Percentiles rank a stretch among this genome's conserved stretches.
Evolutionary conservation across 2,888 invertebrate genomes (phyloP).

Genomic region (Conomelus anceps): DNA sequence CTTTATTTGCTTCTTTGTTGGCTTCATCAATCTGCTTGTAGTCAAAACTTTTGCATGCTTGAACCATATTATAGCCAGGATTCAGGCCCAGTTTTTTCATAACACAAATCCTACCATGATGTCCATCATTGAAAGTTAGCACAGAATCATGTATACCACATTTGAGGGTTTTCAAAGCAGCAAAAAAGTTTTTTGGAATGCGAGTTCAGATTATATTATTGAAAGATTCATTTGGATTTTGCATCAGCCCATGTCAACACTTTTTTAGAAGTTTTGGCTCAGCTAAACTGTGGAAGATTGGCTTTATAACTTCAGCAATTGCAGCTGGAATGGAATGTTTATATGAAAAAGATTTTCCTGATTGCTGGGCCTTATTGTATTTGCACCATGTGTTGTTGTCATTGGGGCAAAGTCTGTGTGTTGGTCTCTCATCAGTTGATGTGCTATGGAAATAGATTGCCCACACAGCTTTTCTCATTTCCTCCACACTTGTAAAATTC

Average conservation of each 20-base stretch:
- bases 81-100: background rate
- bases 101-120: background rate
- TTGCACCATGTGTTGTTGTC: background rate
- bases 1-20: background rate
- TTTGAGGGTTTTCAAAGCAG: no score
- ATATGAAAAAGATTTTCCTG: background rate
- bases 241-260: background rate
- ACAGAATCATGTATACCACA: no score
- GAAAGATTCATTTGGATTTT: background rate
- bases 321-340: background rate
- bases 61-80: background rate
- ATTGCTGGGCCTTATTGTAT: background rate
- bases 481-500: background rate
- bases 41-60: background rate
- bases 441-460: no score
- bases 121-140: background rate
- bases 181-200: no score
- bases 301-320: background rate
- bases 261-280: background rate
- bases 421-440: background rate
- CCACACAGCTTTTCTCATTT: background rate
- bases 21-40: background rate
- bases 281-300: background rate
- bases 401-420: background rate
- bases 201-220: no score